Percentiles rank a stretch among this genome's conserved stretches.
phyloP scores from a whole-genome alignment of 2,888 invertebrate genomes.

The Euphydryas editha region DNA sequence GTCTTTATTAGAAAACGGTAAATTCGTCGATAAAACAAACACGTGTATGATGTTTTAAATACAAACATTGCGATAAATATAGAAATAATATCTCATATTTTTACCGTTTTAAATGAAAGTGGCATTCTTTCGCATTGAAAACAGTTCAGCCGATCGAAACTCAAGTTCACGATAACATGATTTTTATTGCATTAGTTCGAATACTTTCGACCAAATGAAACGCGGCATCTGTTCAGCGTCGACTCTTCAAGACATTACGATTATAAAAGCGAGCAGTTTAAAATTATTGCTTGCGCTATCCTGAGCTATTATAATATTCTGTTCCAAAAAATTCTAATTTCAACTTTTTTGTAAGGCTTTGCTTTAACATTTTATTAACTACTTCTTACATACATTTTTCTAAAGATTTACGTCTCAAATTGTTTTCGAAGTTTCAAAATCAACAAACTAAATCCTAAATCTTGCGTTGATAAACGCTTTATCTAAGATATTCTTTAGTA shows the following conservation, averaged over 20 bases:
- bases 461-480: neutral
- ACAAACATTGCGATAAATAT: neutral
- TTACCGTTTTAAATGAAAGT: conserved; percentile 7
- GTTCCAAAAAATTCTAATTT: neutral
- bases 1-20: conserved; percentile 14
- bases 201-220: conserved; percentile 57
- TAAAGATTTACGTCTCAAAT: neutral
- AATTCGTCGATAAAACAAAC: neutral
- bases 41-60: neutral
- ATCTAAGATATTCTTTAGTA: too few species aligned
- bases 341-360: neutral
- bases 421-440: neutral
- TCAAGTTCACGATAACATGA: conserved; percentile 29
- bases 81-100: neutral
- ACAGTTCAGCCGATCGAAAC: conserved; percentile 27
- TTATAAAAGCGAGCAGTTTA: conserved; percentile 22
- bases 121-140: conserved; percentile 29
- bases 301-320: neutral
- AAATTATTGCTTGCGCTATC: conserved; percentile 17
- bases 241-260: conserved; percentile 35
- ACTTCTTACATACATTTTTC: neutral
- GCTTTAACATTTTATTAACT: neutral
- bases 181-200: conserved; percentile 64
- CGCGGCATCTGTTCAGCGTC: conserved; percentile 42
- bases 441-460: too few species aligned